phyloP scores from a whole-genome alignment of 2,113 vertebrate genomes.

The Gopherus flavomarginatus region DNA sequence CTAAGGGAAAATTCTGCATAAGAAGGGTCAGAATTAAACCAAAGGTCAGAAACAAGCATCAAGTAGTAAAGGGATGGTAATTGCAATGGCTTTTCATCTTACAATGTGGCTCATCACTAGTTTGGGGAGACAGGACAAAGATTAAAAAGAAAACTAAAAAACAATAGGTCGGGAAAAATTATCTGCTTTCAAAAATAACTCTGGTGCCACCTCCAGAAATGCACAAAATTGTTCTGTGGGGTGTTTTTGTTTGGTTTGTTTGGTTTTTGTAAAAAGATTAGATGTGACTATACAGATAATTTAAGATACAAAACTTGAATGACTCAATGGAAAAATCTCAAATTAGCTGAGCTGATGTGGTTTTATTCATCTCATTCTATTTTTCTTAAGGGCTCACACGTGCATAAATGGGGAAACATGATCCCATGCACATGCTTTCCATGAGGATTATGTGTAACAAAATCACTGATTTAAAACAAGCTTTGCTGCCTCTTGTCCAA shows the following conservation, averaged over 20 bases:
- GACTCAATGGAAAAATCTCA: slow-evolving; percentile 45
- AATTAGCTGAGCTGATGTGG: slow-evolving; percentile 37
- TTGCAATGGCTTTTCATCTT: slow-evolving; percentile 23
- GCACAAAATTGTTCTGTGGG: slow-evolving; percentile 37
- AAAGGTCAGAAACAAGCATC: slow-evolving; percentile 4
- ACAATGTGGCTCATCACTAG: background rate
- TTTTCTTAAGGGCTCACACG: slow-evolving; percentile 57
- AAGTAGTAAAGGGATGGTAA: slow-evolving; percentile 31
- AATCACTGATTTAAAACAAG: slow-evolving; percentile 49
- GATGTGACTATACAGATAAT: background rate
- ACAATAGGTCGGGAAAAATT: background rate
- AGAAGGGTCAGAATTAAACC: slow-evolving; percentile 16
- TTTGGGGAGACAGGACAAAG: slow-evolving; percentile 3
- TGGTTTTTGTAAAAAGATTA: background rate
- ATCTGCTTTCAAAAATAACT: background rate
- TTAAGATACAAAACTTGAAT: slow-evolving; percentile 29
- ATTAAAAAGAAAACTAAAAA: slow-evolving; percentile 2
- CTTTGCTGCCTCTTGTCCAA: slow-evolving; percentile 42
- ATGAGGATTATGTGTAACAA: slow-evolving; percentile 28
- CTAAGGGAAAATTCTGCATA: background rate
- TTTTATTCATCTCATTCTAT: slow-evolving; percentile 53
- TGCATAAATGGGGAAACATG: slow-evolving; percentile 25
- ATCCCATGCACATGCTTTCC: slow-evolving; percentile 66
- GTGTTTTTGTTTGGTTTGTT: background rate
- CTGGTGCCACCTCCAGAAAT: slow-evolving; percentile 17